Base-by-base conservation (phyloP, 2,113 vertebrate species). In the Nanger granti region DNA sequence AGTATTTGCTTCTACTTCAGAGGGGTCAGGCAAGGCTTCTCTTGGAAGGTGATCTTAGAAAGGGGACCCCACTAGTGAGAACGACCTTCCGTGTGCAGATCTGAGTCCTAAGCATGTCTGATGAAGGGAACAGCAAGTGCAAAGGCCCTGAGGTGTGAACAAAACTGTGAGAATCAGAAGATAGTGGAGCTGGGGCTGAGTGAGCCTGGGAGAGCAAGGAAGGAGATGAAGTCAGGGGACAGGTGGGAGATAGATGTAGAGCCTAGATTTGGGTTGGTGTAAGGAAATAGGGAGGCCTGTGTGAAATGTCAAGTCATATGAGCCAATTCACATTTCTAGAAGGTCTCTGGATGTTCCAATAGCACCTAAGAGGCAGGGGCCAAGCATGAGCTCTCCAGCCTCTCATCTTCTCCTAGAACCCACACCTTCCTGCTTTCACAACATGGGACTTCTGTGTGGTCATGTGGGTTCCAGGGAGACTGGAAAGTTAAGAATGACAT, bases 401-500 rank as follows among this genome's bases (percentile, higher is more conserved):
- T 29, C 83, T 57, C 41, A 0, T 22, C 80, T 34, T 2, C 37
- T n/a, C 5, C n/a, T 8, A 1, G 44, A 24, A 6, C 31, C 76
- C 79, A 54, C 12, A n/a, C 4, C 31, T 10, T 60, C 26, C 54
- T 26, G 54, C 80, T 44, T 52, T 37, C 22, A 55, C 28, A 6
- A 14, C 73, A 34, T 2, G 0, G 7, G 57, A 57, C 26, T 13
- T 64, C 24, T 80, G 28, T 2, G 8, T 12, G 29, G 73, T 41
- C 64, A 49, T 20, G 4, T 4, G 15, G 49, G 10, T 34, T n/a
- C 55, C 55, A 9, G 14, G 62, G 60, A 84, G 24, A 52, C 52
- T 26, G 64, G 54, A 0, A n/a, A 60, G 44, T 31, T 17, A 12
- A 34, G 26, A 22, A 7, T 2, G 1, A 0, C 18, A 22, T 0